phyloP scores from a whole-genome alignment of 1,140 invertebrate genomes.

The Procambarus clarkii region DNA sequence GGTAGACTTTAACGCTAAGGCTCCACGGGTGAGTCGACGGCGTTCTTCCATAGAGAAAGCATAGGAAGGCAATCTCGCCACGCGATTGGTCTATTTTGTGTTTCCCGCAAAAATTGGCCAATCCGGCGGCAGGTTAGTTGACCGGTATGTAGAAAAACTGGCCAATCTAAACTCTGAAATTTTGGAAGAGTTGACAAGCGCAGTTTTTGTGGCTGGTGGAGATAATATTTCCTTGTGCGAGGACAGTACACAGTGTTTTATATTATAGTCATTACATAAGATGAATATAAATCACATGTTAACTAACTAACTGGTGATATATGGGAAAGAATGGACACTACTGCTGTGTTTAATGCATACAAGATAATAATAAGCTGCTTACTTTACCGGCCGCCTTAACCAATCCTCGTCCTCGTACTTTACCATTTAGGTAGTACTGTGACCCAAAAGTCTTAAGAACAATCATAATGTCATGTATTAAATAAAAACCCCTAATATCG shows the following conservation, averaged over 20 bases:
- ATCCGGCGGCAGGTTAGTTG: conserved; percentile 9
- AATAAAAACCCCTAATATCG: background rate
- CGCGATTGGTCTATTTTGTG: conserved; percentile 62
- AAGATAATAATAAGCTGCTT: conserved; percentile 45
- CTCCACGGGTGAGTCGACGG: conserved; percentile 41
- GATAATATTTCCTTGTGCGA: conserved; percentile 3
- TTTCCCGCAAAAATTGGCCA: conserved; percentile 60
- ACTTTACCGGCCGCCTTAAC: background rate
- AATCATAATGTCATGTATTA: background rate
- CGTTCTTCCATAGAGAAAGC: conserved; percentile 68
- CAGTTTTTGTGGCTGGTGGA: conserved; percentile 25
- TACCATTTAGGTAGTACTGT: background rate
- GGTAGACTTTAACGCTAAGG: conserved; percentile 14
- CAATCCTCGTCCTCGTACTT: conserved; percentile 13
- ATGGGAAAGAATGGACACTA: background rate
- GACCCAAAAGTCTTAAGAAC: background rate
- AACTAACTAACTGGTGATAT: too few species aligned
- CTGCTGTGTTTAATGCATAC: background rate
- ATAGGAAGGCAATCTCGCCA: conserved; percentile 42
- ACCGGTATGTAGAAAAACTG: conserved; percentile 3
- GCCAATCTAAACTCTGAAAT: conserved; percentile 40
- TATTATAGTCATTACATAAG: background rate
- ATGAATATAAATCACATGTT: background rate
- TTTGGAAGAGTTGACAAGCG: conserved; percentile 22
- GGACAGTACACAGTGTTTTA: background rate